These are phyloP conservation scores for Ia io DNA, from an alignment of 2,113 vertebrate species.

Conservation along the genomic window DNA sequence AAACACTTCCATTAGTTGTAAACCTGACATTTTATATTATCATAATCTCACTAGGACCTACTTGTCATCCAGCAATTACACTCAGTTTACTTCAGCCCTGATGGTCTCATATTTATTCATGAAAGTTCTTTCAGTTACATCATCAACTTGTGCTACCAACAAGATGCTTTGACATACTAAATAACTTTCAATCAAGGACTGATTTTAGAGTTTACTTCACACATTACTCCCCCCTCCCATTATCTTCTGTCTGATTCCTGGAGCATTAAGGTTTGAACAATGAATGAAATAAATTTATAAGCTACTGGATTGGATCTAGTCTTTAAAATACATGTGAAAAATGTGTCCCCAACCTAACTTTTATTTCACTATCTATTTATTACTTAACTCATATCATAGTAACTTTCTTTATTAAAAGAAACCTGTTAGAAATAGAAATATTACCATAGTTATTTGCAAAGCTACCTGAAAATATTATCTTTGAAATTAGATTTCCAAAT, in stretches of 20 bases:
- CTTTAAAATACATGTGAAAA: conserved; percentile 35
- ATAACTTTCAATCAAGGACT: conserved; percentile 60
- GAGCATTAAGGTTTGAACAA: not conserved
- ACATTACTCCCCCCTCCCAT: not conserved
- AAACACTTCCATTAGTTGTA: conserved; percentile 36
- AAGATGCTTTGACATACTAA: conserved; percentile 67
- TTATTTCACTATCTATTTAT: not conserved
- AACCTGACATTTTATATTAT: conserved; percentile 70
- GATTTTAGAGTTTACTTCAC: conserved; percentile 34
- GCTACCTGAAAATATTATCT: not conserved
- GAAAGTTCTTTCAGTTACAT: conserved; percentile 71
- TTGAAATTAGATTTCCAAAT: conserved; percentile 40
- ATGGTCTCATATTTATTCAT: conserved; percentile 65
- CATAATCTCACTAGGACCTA: conserved; percentile 48
- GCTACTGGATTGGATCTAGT: not conserved
- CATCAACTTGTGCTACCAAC: conserved; percentile 71
- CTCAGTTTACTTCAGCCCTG: conserved; percentile 59
- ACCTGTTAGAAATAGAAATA: not conserved
- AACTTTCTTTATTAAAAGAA: conserved; percentile 22
- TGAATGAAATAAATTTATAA: conserved; percentile 27
- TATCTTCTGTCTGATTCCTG: conserved; percentile 13
- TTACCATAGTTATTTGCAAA: not conserved
- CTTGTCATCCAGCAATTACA: conserved; percentile 69
- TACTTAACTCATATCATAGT: not conserved
- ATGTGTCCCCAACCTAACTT: not conserved